These are phyloP conservation scores for Dendroctonus ponderosae DNA, from an alignment of 1,140 invertebrate genomes.

Conservation along the genomic window DNA sequence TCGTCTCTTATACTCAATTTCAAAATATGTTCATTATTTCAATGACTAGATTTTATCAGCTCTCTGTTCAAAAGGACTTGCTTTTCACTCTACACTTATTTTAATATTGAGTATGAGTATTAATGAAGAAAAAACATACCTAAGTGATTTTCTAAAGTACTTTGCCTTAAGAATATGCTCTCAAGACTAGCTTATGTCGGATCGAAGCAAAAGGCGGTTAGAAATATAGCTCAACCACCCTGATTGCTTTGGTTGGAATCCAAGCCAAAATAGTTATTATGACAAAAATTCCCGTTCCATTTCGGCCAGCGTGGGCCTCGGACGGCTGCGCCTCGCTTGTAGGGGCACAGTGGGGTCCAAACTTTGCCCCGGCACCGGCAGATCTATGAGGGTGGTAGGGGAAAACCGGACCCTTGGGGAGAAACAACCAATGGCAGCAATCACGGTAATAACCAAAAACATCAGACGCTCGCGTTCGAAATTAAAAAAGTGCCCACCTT, in stretches of 20 bases:
- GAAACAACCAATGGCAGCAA: no score
- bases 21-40: background rate
- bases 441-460: no score
- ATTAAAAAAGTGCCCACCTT: no score
- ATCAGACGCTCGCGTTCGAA: no score
- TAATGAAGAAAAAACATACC: background rate
- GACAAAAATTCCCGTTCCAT: conserved; percentile 60
- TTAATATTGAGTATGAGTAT: background rate
- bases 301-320: conserved; percentile 57
- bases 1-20: background rate
- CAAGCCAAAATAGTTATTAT: conserved; percentile 46
- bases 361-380: conserved; percentile 60
- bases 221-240: background rate
- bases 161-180: background rate
- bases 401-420: conserved; percentile 71
- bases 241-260: background rate
- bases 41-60: conserved; percentile 1
- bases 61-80: background rate
- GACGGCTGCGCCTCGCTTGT: conserved; percentile 53
- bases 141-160: background rate
- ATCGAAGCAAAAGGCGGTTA: background rate
- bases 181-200: background rate
- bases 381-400: conserved; percentile 61
- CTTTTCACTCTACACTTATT: background rate
- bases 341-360: conserved; percentile 65